Percentiles rank a stretch among this genome's conserved stretches.
Evolutionary conservation across 2,888 invertebrate genomes (phyloP).

Genomic region (Acleris sparsana): DNA sequence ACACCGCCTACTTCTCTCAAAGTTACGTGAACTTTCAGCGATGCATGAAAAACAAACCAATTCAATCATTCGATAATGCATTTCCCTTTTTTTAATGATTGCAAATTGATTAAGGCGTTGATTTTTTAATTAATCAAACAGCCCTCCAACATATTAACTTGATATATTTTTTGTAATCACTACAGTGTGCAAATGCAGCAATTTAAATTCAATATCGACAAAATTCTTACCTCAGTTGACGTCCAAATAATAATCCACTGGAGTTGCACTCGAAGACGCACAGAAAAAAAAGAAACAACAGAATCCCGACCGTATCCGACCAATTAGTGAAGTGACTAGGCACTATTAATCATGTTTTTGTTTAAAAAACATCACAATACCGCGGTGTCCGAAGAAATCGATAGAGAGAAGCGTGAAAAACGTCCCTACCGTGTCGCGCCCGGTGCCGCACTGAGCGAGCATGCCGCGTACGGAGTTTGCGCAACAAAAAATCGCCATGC

Average conservation of each 20-base stretch:
- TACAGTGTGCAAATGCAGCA: conserved; percentile 1
- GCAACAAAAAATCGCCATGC: conserved; percentile 50
- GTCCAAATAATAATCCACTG: conserved; percentile 46
- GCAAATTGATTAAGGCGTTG: not conserved
- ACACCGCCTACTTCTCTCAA: conserved; percentile 3
- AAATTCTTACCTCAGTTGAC: conserved; percentile 50
- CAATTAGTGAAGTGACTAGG: conserved; percentile 39
- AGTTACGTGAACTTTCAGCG: conserved; percentile 22
- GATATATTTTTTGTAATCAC: not conserved
- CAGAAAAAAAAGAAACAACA: conserved; percentile 52
- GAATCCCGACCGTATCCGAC: conserved; percentile 50
- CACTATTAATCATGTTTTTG: conserved; percentile 59
- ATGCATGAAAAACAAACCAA: conserved; percentile 29
- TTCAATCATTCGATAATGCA: conserved; percentile 1
- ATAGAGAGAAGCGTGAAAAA: conserved; percentile 53
- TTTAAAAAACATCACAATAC: conserved; percentile 39
- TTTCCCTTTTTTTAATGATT: not conserved
- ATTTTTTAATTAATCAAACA: not conserved
- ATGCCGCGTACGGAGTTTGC: conserved; percentile 56
- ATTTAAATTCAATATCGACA: conserved; percentile 24
- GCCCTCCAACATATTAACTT: not conserved
- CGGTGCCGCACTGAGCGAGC: conserved; percentile 61
- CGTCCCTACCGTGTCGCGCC: conserved; percentile 48
- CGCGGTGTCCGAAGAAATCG: conserved; percentile 51
- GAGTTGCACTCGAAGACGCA: conserved; percentile 42